phyloP scores from a whole-genome alignment of 2,888 invertebrate species.

The Microplitis deprimator region DNA sequence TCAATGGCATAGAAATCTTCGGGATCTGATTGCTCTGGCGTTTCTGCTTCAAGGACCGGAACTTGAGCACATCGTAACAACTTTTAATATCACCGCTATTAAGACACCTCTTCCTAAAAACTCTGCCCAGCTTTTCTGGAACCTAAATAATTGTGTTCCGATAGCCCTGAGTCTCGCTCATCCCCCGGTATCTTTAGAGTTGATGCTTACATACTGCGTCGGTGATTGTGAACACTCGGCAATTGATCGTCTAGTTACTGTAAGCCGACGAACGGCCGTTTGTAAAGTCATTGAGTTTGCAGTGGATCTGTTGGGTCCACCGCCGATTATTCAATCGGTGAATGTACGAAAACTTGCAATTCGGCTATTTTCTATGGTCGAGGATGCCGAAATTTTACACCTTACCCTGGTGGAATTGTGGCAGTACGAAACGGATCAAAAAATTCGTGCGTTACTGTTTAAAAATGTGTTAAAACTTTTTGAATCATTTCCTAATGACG shows the following conservation, averaged over 20 bases:
- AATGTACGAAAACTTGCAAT: conserved; percentile 63
- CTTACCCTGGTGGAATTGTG: conserved; percentile 49
- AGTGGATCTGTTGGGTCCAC: conserved; percentile 41
- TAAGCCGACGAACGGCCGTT: conserved; percentile 48
- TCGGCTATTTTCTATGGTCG: conserved; percentile 55
- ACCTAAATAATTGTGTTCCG: conserved; percentile 20
- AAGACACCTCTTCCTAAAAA: conserved; percentile 46
- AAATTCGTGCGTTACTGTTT: conserved; percentile 57
- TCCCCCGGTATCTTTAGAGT: conserved; percentile 44
- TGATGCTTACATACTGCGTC: conserved; percentile 46
- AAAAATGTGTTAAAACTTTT: conserved; percentile 48
- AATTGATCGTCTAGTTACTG: conserved; percentile 23
- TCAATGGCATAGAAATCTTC: conserved; percentile 16
- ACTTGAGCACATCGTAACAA: conserved; percentile 52
- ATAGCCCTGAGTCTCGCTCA: conserved; percentile 46
- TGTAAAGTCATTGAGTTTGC: conserved; percentile 52
- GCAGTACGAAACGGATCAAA: conserved; percentile 52
- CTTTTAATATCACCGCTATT: conserved; percentile 49
- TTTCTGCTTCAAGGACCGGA: conserved; percentile 52
- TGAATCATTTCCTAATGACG: conserved; percentile 36
- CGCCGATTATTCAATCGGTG: conserved; percentile 47
- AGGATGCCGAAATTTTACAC: conserved; percentile 42
- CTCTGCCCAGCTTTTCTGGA: conserved; percentile 42
- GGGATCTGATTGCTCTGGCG: conserved; percentile 47
- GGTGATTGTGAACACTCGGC: conserved; percentile 52